Conservation (phyloP, 1,140 invertebrate species). For the Homarus americanus region DNA sequence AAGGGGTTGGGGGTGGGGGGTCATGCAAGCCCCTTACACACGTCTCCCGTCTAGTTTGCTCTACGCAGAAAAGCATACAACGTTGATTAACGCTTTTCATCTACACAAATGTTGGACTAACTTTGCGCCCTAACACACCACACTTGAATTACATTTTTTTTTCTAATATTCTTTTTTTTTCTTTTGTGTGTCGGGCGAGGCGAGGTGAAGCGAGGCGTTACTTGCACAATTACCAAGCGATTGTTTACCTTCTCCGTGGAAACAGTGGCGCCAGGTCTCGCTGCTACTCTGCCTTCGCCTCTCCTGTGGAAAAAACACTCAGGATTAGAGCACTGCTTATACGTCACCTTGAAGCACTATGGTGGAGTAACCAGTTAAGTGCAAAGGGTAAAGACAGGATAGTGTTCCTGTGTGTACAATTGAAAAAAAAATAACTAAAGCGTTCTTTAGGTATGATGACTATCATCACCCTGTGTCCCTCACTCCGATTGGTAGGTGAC, state of each 20-base stretch:
- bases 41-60: too few species aligned
- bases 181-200: background rate
- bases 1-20: background rate
- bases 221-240: background rate
- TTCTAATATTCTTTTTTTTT: too few species aligned
- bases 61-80: background rate
- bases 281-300: background rate
- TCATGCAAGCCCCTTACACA: too few species aligned
- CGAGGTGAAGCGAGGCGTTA: too few species aligned
- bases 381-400: too few species aligned
- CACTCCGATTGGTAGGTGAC: conserved; percentile 23
- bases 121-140: background rate
- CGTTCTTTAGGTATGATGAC: conserved; percentile 26
- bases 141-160: background rate
- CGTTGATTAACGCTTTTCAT: conserved; percentile 40
- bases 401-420: too few species aligned
- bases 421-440: background rate
- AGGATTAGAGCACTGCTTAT: too few species aligned
- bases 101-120: conserved; percentile 18
- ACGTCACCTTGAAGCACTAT: background rate
- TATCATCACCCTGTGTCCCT: conserved; percentile 9
- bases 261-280: background rate
- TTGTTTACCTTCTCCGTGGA: conserved; percentile 54
- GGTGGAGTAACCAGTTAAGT: background rate
- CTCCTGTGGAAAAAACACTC: background rate